Evolutionary conservation across 1,140 invertebrate species (phyloP), one percentile per base, ranked within the genome.

Genomic region (Diprion similis): DNA sequence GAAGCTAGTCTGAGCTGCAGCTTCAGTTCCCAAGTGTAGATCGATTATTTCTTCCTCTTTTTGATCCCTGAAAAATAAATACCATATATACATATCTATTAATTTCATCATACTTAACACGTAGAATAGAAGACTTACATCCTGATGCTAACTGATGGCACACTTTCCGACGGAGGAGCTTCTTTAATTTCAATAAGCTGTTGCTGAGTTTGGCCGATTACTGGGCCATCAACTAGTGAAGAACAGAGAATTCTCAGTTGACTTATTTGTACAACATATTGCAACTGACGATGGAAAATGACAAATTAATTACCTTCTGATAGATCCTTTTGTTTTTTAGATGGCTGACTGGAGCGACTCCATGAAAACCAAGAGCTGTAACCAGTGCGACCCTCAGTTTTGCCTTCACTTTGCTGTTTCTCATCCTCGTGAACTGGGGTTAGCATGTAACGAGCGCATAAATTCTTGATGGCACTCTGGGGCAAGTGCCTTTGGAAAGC

Each of bases 401-500:
- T 90, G 4, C 19, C 71, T 17, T 51, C 83, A 45, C 10, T 83
- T 24, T 80, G 68, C 51, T 77, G 73, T 67, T 87, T 87, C 19
- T 83, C 84, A 8, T 84, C 84, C 46, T 85, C 79, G 1, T 83
- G 82, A 51, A 84, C 72, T 9, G 82, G 79, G 13, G 83, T 75
- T 1, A 87, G 78, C 86, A 89, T 89, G 65, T 88, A 86, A 19
- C 88, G 82, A 18, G 80, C 81, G 46, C 85, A 88, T 17, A 90
- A 79, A 77, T 85, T 86, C 71, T 85, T 81, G 7, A 88, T 78
- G 0, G 80, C 71, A 19, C 17, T 78, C 79, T 90, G 90, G 9
- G 95, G 93, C 77, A 99, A 88, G 72, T 94, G 92, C 79, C 95
- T 92, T 81, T 96, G 92, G 89, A 94, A 99, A 73, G 94, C 92